Evolutionary conservation across 1,140 invertebrate genomes (phyloP).

Genomic region (Colletes latitarsis): DNA sequence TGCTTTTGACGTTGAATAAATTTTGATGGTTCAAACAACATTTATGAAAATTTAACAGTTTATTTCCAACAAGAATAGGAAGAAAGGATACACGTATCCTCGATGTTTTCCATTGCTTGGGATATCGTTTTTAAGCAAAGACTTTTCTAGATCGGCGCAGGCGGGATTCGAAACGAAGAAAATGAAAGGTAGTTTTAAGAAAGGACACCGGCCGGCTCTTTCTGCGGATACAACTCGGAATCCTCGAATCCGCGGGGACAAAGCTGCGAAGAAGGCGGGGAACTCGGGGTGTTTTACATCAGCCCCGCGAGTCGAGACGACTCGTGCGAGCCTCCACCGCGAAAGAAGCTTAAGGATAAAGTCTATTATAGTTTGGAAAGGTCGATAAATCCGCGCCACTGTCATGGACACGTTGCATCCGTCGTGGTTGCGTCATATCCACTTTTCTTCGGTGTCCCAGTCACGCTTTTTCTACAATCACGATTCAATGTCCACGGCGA

Average conservation of each 20-base stretch:
- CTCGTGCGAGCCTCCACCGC: conserved; percentile 14
- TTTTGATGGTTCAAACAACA: too few species aligned
- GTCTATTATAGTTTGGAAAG: conserved; percentile 32
- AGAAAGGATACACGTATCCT: too few species aligned
- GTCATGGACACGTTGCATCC: conserved; percentile 2
- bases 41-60: too few species aligned
- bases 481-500: background rate
- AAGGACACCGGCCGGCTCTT: conserved; percentile 7
- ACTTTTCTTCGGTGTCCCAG: background rate
- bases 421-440: conserved; percentile 5
- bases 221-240: conserved; percentile 25
- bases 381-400: background rate
- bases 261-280: conserved; percentile 5
- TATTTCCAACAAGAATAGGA: too few species aligned
- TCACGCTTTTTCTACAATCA: background rate
- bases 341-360: conserved; percentile 50
- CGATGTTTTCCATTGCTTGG: too few species aligned
- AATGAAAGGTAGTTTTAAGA: conserved; percentile 3
- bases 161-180: conserved; percentile 15
- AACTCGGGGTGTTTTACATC: conserved; percentile 47
- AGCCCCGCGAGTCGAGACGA: conserved; percentile 22
- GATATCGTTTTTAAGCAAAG: background rate
- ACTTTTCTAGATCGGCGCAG: background rate
- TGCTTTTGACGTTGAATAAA: too few species aligned
- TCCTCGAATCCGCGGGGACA: conserved; percentile 45